Evolutionary conservation across 2,113 vertebrate species (phyloP).

Genomic region (Isichthys henryi): DNA sequence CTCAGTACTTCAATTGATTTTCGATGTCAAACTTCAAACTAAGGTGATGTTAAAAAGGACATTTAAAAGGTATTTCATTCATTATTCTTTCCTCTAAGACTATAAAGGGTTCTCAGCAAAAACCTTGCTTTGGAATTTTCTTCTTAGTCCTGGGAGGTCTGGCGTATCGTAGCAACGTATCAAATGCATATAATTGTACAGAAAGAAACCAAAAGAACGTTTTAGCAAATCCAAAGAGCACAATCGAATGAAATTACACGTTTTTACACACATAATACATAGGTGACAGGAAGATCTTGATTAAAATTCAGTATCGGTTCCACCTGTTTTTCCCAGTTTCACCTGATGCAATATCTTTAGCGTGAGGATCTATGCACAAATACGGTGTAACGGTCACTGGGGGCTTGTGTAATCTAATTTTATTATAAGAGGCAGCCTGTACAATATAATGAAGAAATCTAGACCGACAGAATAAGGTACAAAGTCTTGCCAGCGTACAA

Average conservation of each 20-base stretch:
- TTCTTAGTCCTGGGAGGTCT: background rate
- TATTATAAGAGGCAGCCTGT: background rate
- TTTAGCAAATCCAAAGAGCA: background rate
- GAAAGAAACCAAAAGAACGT: background rate
- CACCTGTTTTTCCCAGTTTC: background rate
- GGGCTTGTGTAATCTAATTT: background rate
- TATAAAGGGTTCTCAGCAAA: background rate
- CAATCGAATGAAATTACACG: background rate
- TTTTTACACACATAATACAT: background rate
- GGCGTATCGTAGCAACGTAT: background rate
- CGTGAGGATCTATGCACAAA: background rate
- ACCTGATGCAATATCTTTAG: background rate
- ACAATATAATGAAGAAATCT: background rate
- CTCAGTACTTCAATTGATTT: background rate
- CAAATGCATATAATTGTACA: conserved; percentile 5
- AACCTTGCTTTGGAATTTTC: conserved; percentile 5
- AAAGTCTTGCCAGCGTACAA: background rate
- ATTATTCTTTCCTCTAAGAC: background rate
- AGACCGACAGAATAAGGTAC: background rate
- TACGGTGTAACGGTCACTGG: background rate
- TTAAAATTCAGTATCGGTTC: background rate
- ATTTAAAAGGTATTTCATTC: background rate
- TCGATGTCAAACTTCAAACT: background rate
- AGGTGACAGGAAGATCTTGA: background rate
- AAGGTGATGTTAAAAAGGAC: conserved; percentile 1